Evolutionary conservation across 2,113 vertebrate genomes (phyloP).

Genomic region (Carassius carassius): DNA sequence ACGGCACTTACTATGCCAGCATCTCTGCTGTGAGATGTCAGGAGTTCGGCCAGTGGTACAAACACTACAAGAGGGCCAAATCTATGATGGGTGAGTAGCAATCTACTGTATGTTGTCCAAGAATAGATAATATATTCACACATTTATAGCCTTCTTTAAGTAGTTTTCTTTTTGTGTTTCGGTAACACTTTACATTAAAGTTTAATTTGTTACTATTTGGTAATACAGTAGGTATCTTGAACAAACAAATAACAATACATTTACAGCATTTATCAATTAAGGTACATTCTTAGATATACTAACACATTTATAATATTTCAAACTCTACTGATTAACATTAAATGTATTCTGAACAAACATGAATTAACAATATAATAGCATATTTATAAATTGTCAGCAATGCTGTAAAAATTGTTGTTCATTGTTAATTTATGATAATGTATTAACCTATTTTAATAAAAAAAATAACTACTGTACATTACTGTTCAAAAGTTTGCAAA

Average conservation of each 20-base stretch:
- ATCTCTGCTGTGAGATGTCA: slow-evolving; percentile 98
- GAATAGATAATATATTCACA: background rate
- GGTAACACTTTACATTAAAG: background rate
- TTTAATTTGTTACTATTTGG: background rate
- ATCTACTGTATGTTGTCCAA: background rate
- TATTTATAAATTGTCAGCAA: no score
- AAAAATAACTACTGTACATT: background rate
- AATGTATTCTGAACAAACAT: no score
- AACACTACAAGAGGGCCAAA: slow-evolving; percentile 99
- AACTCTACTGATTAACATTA: background rate
- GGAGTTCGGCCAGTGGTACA: slow-evolving; percentile 99
- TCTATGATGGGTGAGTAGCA: slow-evolving; percentile 82
- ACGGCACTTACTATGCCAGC: slow-evolving; percentile 99
- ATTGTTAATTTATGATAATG: no score
- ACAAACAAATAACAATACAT: background rate
- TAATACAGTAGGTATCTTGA: background rate
- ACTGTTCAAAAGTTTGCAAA: no score
- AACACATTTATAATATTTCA: background rate
- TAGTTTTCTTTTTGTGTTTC: background rate
- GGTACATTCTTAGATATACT: background rate
- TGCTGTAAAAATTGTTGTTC: no score
- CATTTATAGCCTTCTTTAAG: background rate
- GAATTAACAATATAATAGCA: no score
- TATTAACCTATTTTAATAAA: no score
- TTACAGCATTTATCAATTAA: background rate